These are phyloP conservation scores for Cyclopterus lumpus DNA, from an alignment of 2,797 vertebrate genomes.

Conservation along the genomic window DNA sequence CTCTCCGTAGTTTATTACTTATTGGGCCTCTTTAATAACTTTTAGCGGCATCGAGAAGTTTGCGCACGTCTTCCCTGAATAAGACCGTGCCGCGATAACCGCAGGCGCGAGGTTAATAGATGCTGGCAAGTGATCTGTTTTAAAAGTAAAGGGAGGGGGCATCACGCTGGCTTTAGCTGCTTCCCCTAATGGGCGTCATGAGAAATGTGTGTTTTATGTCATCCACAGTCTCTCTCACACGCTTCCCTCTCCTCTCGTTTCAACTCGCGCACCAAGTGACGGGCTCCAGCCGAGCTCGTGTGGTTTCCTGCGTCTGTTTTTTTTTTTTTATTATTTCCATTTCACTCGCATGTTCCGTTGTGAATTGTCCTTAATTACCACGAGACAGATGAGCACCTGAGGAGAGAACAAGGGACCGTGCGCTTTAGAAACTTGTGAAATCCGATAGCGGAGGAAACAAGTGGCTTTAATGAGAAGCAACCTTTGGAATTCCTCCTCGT, in stretches of 20 bases:
- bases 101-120: constrained; percentile 71
- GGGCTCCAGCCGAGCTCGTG: constrained; percentile 89
- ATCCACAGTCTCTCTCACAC: constrained; percentile 87
- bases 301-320: constrained; percentile 81
- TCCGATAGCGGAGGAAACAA: constrained; percentile 95
- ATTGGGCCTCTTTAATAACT: constrained; percentile 84
- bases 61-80: constrained; percentile 78
- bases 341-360: constrained; percentile 85
- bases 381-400: constrained; percentile 93
- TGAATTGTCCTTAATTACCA: constrained; percentile 89
- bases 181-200: constrained; percentile 88
- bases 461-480: constrained; percentile 97
- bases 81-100: constrained; percentile 83
- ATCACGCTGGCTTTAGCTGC: constrained; percentile 89
- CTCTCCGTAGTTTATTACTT: constrained; percentile 38
- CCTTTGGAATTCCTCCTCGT: constrained; percentile 99
- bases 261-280: constrained; percentile 94
- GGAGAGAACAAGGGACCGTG: constrained; percentile 90
- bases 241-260: constrained; percentile 88
- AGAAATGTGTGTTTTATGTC: constrained; percentile 94
- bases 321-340: not conserved
- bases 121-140: constrained; percentile 83
- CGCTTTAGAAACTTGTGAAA: constrained; percentile 90
- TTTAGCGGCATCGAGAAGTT: constrained; percentile 85
- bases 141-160: constrained; percentile 79